These are phyloP conservation scores for Trichonephila clavipes DNA, from an alignment of 1,140 invertebrate species.

Conservation along the genomic window DNA sequence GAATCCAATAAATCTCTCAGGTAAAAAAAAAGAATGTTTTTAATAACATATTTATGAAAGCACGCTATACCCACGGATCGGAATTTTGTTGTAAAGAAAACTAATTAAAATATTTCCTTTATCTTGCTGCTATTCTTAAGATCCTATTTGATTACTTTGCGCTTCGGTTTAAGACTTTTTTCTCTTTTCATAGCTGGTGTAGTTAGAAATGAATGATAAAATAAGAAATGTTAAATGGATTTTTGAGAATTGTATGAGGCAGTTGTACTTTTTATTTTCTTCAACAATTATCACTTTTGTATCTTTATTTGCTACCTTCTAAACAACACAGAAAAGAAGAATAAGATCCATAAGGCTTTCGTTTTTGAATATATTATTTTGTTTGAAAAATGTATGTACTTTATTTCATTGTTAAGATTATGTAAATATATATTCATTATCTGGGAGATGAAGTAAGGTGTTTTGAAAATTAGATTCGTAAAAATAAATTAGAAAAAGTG, in stretches of 20 bases:
- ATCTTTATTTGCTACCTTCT: background rate
- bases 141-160: conserved; percentile 4
- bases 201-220: background rate
- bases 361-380: background rate
- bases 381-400: too few species aligned
- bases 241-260: too few species aligned
- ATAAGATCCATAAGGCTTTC: background rate
- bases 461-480: too few species aligned
- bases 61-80: background rate
- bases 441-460: too few species aligned
- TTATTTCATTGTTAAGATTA: too few species aligned
- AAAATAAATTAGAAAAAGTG: too few species aligned
- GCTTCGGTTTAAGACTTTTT: background rate
- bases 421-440: too few species aligned
- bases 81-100: background rate
- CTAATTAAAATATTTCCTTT: conserved; percentile 55
- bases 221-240: background rate
- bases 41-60: conserved; percentile 28
- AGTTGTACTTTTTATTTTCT: too few species aligned
- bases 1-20: conserved; percentile 27
- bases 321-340: background rate
- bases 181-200: background rate
- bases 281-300: too few species aligned
- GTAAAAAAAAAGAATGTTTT: background rate
- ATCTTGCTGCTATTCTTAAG: background rate